Base-by-base conservation (phyloP, 2,888 invertebrate genomes). In the Ectobius pallidus region DNA sequence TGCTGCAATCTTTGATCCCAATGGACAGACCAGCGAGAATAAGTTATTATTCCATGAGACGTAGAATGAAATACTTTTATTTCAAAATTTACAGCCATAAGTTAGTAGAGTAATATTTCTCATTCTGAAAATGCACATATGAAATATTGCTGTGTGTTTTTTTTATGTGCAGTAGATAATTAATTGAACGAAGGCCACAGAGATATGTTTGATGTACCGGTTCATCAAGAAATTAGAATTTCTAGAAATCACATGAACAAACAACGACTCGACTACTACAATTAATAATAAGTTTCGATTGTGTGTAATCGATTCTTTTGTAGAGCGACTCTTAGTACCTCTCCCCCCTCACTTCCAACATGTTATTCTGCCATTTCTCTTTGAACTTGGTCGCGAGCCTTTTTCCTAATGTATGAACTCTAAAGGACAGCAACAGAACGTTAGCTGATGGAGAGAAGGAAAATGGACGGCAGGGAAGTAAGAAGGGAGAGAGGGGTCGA, bases 341-440 rank as follows among this genome's bases (percentile, higher is more conserved):
- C 4, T 4, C 20, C 20, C 49, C 20, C 55, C 22, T 14, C 27
- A 6, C 20, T 25, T 9, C 52, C 25, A 14, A 25, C 25, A 58
- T 58, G 58, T 58, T 58, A 30, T 52, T 52, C 52, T 52, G 9
- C 25, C 25, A 52, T 65, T 65, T 46, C 46, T 65, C 65, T 65
- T 65, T 65, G 65, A 65, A 65, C 65, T 65, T 25, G 25, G 14
- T 30, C 4, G 65, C 27, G 11, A 65, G 27, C 46, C 30, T 46
- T 44, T 65, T 65, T 65, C 44, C 65, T 65, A 65, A 65, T 65
- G 65, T 65, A 65, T 65, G 65, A 65, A 65, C 22, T 44, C 65
- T 65, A 46, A 65, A 65, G 22, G 65, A 63, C 22, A 42, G 39
- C 42, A 63, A 22, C 39, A 25, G 63, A 65, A 27, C 9, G 62